Conservation (phyloP, 30 jellyfish, hydroid and myxozoan genomes). For the Cassiopea andromeda region DNA sequence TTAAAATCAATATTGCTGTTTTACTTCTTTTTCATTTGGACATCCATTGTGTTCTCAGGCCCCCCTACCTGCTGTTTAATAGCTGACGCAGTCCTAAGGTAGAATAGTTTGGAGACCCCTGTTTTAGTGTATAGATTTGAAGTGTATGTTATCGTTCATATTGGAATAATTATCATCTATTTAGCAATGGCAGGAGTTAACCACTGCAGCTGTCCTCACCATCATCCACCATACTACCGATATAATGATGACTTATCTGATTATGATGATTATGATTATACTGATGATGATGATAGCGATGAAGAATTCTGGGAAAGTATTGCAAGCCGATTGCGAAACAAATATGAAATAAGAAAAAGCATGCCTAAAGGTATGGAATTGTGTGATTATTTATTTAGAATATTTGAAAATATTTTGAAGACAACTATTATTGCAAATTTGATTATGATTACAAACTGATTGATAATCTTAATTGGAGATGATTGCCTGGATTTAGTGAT, state of each 20-base stretch:
- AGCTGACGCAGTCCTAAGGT: no score
- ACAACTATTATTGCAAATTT: no score
- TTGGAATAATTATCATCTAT: neutral
- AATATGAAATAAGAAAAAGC: constrained; percentile 89
- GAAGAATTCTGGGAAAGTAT: constrained; percentile 90
- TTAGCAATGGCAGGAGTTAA: constrained; percentile 17
- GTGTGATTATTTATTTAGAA: neutral
- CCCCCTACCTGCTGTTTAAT: no score
- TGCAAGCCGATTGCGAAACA: constrained; percentile 86
- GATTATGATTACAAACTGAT: no score
- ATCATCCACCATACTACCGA: constrained; percentile 70
- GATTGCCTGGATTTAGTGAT: no score
- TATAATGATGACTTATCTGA: constrained; percentile 86
- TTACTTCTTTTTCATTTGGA: no score
- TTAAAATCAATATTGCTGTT: no score
- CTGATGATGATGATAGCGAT: constrained; percentile 94
- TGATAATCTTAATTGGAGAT: no score
- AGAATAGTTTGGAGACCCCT: no score
- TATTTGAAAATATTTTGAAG: no score
- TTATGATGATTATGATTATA: constrained; percentile 88
- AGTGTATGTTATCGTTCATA: neutral
- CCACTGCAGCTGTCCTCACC: constrained; percentile 63
- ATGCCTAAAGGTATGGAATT: constrained; percentile 76
- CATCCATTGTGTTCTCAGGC: no score
- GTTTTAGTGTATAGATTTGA: neutral